A percentile compares a stretch with the other conserved stretches of the same genome.
These are phyloP conservation scores for Jacana jacana DNA, from an alignment of 2,113 vertebrate species.

Conservation along the genomic window DNA sequence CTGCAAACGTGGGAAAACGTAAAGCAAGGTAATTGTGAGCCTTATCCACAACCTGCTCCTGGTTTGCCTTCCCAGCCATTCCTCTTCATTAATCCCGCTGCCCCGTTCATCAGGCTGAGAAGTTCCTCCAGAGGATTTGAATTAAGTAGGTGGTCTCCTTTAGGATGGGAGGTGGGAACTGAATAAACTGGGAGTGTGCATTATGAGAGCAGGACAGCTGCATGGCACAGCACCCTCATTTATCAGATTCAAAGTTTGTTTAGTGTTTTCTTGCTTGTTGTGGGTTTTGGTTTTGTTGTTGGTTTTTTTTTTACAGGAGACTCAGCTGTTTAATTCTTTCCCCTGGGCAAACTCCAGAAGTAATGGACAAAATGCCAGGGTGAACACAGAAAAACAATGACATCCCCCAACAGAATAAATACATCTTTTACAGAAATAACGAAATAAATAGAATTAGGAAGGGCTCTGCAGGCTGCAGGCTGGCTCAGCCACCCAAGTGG, in stretches of 20 bases:
- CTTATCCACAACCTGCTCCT: neutral
- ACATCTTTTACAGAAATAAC: conserved; percentile 24
- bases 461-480: neutral
- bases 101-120: neutral
- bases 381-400: conserved; percentile 49
- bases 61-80: neutral
- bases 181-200: neutral
- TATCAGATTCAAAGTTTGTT: conserved; percentile 40
- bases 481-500: neutral
- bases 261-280: neutral
- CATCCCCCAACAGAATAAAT: conserved; percentile 39
- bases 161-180: neutral
- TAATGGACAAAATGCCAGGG: conserved; percentile 58
- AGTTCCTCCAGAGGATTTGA: neutral
- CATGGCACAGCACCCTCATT: neutral
- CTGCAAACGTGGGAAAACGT: neutral
- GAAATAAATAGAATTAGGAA: neutral
- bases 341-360: conserved; percentile 26
- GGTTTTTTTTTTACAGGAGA: conserved; percentile 38
- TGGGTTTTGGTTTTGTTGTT: neutral
- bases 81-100: neutral
- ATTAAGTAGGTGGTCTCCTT: conserved; percentile 13
- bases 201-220: neutral
- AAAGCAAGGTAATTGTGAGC: neutral
- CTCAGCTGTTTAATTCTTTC: conserved; percentile 60